Evolutionary conservation across 2,113 vertebrate genomes (phyloP).

Genomic region (Motacilla tschutschensis): DNA sequence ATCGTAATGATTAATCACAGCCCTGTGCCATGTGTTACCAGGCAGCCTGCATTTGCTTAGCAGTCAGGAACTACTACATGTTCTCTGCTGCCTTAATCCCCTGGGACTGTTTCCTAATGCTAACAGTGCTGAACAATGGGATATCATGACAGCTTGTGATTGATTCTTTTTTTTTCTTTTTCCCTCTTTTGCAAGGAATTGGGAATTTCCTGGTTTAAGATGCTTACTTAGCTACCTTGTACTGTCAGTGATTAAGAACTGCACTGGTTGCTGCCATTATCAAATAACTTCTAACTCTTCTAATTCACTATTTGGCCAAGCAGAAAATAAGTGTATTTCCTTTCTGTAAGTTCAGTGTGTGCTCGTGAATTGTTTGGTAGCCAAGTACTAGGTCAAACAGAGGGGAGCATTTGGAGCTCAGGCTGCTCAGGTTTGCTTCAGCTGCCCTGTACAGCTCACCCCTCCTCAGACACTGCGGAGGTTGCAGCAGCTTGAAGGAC

Average conservation of each 20-base stretch:
- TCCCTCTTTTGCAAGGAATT: neutral
- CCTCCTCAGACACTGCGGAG: neutral
- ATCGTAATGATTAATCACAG: constrained; percentile 52
- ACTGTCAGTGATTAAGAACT: neutral
- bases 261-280: neutral
- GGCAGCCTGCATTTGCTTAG: constrained; percentile 50
- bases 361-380: neutral
- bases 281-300: neutral
- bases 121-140: constrained; percentile 42
- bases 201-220: neutral
- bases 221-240: neutral
- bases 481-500: neutral
- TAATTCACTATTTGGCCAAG: neutral
- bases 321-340: neutral
- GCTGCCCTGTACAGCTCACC: neutral
- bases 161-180: neutral
- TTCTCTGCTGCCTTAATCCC: constrained; percentile 30
- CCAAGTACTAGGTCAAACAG: neutral
- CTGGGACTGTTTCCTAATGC: constrained; percentile 32
- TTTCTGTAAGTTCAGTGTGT: neutral
- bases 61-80: neutral
- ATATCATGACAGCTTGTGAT: constrained; percentile 19
- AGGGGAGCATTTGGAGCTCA: neutral
- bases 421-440: neutral
- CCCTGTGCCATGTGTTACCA: constrained; percentile 35